Evolutionary conservation across 2,888 invertebrate species (phyloP).

Genomic region (Euzetes globulus): DNA sequence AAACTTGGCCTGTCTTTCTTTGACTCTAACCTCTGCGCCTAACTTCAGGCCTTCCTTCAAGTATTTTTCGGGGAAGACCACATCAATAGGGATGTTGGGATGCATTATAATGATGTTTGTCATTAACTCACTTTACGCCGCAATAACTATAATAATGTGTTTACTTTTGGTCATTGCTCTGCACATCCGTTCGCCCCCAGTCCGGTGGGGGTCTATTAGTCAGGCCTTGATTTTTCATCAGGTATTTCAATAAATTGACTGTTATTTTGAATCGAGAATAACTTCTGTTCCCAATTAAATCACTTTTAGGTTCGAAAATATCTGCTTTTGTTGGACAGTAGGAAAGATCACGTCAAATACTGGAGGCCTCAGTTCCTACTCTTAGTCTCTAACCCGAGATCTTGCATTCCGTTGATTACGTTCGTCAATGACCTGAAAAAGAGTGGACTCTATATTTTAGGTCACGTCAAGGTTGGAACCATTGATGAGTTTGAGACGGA

Average conservation of each 20-base stretch:
- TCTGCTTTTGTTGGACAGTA: constrained; percentile 81
- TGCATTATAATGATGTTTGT: constrained; percentile 89
- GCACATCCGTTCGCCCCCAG: constrained; percentile 74
- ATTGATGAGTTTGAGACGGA: constrained; percentile 55
- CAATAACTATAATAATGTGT: constrained; percentile 75
- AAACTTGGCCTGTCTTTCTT: constrained; percentile 87
- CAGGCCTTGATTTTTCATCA: constrained; percentile 99
- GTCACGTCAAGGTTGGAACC: constrained; percentile 63
- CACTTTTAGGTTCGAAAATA: constrained; percentile 77
- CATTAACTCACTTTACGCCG: constrained; percentile 81
- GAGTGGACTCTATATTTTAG: constrained; percentile 72
- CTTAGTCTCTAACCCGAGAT: constrained; percentile 81
- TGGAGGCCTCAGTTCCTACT: constrained; percentile 96
- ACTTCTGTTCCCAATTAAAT: not conserved
- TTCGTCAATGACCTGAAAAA: constrained; percentile 98
- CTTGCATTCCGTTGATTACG: constrained; percentile 81
- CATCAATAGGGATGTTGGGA: constrained; percentile 73
- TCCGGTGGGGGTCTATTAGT: constrained; percentile 92
- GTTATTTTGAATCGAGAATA: no score
- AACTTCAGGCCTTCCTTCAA: constrained; percentile 97
- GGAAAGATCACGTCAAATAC: constrained; percentile 97
- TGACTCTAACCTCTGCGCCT: constrained; percentile 94
- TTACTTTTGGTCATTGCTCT: constrained; percentile 75
- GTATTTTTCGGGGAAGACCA: constrained; percentile 91
- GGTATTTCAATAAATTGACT: constrained; percentile 50